phyloP scores from a whole-genome alignment of 2,113 vertebrate species.

The Isichthys henryi region DNA sequence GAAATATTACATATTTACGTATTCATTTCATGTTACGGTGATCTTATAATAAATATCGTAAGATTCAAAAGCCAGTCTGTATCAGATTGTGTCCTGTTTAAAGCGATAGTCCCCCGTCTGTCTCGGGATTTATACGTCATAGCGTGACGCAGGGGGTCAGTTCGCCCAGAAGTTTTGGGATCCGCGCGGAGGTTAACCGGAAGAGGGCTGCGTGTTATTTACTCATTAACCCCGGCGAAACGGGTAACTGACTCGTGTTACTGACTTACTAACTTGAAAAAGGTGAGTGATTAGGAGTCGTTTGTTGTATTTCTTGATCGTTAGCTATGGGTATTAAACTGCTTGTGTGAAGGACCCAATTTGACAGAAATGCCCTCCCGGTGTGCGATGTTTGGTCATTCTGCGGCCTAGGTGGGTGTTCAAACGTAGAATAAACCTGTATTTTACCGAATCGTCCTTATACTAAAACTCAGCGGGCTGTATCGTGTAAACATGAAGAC shows the following conservation, averaged over 20 bases:
- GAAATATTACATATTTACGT: not conserved
- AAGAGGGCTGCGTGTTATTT: not conserved
- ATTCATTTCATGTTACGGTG: not conserved
- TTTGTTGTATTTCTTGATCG: too few species aligned
- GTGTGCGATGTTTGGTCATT: not conserved
- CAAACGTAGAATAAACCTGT: not conserved
- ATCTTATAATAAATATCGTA: not conserved
- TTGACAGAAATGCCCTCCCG: not conserved
- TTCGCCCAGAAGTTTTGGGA: not conserved
- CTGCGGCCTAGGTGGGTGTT: not conserved
- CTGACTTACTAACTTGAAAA: not conserved
- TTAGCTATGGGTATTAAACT: not conserved
- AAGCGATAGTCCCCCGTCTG: not conserved
- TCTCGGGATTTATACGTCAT: conserved; percentile 3
- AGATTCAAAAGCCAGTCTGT: not conserved
- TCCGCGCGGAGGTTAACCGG: not conserved
- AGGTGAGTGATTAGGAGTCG: not conserved
- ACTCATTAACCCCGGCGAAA: not conserved
- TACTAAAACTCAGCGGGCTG: not conserved
- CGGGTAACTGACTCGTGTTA: not conserved
- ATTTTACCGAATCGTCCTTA: not conserved
- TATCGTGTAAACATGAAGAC: not conserved
- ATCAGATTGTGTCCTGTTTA: not conserved
- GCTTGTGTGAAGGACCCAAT: not conserved
- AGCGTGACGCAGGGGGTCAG: not conserved